A percentile compares a stretch with the other conserved stretches of the same genome.
These are phyloP conservation scores for Schizopygopsis malacanthus DNA, from an alignment of 2,797 vertebrate genomes.

Conservation along the genomic window DNA sequence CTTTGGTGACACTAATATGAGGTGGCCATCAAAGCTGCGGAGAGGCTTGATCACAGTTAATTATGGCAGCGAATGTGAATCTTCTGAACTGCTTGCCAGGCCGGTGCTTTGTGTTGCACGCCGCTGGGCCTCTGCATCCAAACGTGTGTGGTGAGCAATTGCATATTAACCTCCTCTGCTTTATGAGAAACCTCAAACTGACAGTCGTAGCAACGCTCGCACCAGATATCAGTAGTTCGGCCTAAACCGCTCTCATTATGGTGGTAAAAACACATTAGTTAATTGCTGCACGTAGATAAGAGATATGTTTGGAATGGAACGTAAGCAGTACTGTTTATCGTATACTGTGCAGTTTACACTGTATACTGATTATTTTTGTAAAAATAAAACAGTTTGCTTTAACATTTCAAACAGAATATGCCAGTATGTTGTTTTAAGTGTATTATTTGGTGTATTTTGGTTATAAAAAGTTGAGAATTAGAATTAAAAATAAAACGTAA, in stretches of 20 bases:
- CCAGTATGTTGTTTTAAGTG: neutral
- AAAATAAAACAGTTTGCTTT: neutral
- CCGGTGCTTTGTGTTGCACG: slow-evolving; percentile 47
- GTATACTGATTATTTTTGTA: neutral
- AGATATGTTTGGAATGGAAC: neutral
- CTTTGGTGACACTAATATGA: slow-evolving; percentile 65
- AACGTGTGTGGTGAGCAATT: slow-evolving; percentile 52
- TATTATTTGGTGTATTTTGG: neutral
- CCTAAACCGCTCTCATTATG: neutral
- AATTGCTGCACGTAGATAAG: neutral
- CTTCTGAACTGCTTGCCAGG: slow-evolving; percentile 61
- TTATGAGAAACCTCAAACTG: slow-evolving; percentile 16
- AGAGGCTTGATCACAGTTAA: slow-evolving; percentile 66
- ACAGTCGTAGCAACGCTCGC: neutral
- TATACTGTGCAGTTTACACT: neutral
- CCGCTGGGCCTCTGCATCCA: slow-evolving; percentile 37
- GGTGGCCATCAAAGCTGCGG: slow-evolving; percentile 63
- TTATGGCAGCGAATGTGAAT: slow-evolving; percentile 61
- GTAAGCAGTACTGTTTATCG: neutral
- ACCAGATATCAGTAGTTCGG: neutral
- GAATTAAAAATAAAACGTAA: neutral
- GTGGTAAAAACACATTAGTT: slow-evolving; percentile 6
- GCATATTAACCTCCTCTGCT: slow-evolving; percentile 50
- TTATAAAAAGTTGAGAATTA: neutral
- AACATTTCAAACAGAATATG: neutral